Evolutionary conservation across 2,888 invertebrate species (phyloP).

Genomic region (Sinhomidia bicolor): DNA sequence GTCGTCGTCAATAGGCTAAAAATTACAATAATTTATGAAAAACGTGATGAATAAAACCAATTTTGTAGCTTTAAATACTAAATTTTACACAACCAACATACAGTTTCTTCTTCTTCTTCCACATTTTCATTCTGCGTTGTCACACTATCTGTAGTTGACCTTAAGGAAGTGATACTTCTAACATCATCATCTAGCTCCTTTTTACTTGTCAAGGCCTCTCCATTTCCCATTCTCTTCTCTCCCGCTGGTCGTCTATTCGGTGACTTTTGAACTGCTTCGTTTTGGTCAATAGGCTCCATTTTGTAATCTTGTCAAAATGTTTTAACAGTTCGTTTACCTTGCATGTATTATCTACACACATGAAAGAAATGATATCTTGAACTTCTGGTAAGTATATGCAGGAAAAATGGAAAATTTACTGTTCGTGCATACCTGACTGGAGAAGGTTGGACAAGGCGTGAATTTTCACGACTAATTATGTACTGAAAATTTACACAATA

Average conservation of each 20-base stretch:
- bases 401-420: too few species aligned
- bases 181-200: constrained; percentile 51
- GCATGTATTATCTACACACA: too few species aligned
- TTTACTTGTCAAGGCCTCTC: constrained; percentile 18
- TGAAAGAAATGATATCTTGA: too few species aligned
- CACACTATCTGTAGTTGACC: constrained; percentile 50
- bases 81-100: background rate
- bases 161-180: constrained; percentile 52
- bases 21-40: constrained; percentile 74
- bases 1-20: constrained; percentile 88
- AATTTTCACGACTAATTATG: too few species aligned
- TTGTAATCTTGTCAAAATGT: too few species aligned
- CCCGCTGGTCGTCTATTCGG: background rate
- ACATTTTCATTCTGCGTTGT: constrained; percentile 45
- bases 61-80: too few species aligned
- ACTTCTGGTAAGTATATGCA: too few species aligned
- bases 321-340: too few species aligned
- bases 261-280: background rate
- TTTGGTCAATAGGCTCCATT: constrained; percentile 28
- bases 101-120: constrained; percentile 68
- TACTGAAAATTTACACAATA: too few species aligned
- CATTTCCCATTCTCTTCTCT: constrained; percentile 23
- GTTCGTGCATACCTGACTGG: too few species aligned
- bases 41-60: too few species aligned
- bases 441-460: too few species aligned